Evolutionary conservation across 2,888 invertebrate genomes (phyloP), one percentile per base, ranked within the genome.

Genomic region (Idaea dimidiata): DNA sequence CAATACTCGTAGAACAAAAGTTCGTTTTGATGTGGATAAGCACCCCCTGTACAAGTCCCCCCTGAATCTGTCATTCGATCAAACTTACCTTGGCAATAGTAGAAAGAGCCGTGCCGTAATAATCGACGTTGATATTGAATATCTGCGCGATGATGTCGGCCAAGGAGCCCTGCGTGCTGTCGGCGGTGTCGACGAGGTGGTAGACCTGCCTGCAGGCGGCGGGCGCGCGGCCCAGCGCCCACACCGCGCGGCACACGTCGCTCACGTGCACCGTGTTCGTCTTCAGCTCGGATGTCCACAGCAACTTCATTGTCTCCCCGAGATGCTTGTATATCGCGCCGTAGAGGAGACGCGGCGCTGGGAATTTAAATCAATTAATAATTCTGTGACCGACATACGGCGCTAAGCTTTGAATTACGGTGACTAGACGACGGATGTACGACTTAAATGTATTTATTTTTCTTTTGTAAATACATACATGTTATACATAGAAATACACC

Each of bases 321-420:
- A 98, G 92, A 80, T 97, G 95, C 81, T 97, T 97, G 88, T 98
- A 98, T 69, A 98, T 95, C 54, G 96, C 96, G 64, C 97, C 98
- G 76, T 97, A 95, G 53, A 98, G 94, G 61, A 98, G 93, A 57
- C 98, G 94, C 0, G 97, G 97, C 67, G 96, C 97, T 97, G 86
- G 16, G 57, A 54, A 58, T 58, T 57, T n/a, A 55, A 10, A 14
- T 0, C 17, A 16, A 2, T 31, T 1, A 33, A n/a, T n/a, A n/a
- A n/a, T n/a, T n/a, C n/a, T n/a, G n/a, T n/a, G n/a, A n/a, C n/a
- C n/a, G n/a, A n/a, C n/a, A n/a, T n/a, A n/a, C n/a, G n/a, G n/a
- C n/a, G n/a, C n/a, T n/a, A n/a, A n/a, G n/a, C n/a, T n/a, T n/a
- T n/a, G n/a, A n/a, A n/a, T n/a, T n/a, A n/a, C n/a, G n/a, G n/a